Base-by-base conservation (phyloP, 1,140 invertebrate genomes). In the Ostrea denselamellosa region DNA sequence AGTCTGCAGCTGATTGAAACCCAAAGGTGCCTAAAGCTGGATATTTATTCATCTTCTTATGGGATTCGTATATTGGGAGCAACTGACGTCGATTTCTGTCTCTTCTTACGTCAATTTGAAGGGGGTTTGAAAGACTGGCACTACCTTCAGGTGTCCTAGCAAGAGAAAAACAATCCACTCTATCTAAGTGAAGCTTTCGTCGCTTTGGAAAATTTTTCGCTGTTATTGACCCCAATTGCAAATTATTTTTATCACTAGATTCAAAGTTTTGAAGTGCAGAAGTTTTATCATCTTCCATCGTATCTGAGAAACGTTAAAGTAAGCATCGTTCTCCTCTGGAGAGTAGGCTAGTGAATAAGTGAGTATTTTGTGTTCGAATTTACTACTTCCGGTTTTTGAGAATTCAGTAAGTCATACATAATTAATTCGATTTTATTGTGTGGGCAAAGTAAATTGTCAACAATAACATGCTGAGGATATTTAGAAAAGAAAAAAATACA, bases 141-240 rank as follows among this genome's bases (percentile, higher is more conserved):
- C 82, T 83, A 17, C 82, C 82, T 44, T 83, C 82, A 12, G 8
- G 17, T 52, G 82, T 28, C 52, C n/a, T 54, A 0, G 82, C 82
- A 53, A 53, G 82, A 19, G 22, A 28, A n/a, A 53, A 52, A 83
- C 82, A 83, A n/a, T 83, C 44, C n/a, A 53, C 82, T 53, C 82
- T 53, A 44, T 83, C 82, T 44, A 83, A 9, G 44, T 83, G 82
- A 14, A 83, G 51, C 25, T 83, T 83, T n/a, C 82, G 82, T 25
- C 68, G 68, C 28, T 77, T 77, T 12, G 9, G 68, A 28, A 77
- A 77, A 62, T 62, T 77, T 8, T 25, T 17, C 25, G 22, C 25
- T 34, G 68, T 14, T 28, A 44, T 44, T 44, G 34, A 44, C 2
- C 1, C 34, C 1, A 44, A 44, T 44, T 44, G 34, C 34, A 44